A percentile compares a stretch with the other conserved stretches of the same genome.
phyloP scores from a whole-genome alignment of 2,888 invertebrate genomes.

The Eurois occulta region DNA sequence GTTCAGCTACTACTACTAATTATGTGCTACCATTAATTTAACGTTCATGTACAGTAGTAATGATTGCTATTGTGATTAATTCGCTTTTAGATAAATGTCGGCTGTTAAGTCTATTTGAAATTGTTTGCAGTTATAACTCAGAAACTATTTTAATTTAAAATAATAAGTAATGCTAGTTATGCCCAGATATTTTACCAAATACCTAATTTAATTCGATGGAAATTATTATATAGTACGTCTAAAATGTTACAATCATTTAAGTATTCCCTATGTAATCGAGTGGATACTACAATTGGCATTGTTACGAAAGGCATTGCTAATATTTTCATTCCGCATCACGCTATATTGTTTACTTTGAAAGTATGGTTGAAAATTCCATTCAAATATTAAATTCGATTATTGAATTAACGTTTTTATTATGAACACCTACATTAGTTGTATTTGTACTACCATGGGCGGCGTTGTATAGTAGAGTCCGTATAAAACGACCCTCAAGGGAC shows the following conservation, averaged over 20 bases:
- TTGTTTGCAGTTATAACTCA: neutral
- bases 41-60: constrained; percentile 4
- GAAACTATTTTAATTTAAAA: neutral
- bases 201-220: neutral
- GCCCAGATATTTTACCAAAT: neutral
- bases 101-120: constrained; percentile 1
- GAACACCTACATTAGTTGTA: neutral
- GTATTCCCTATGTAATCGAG: neutral
- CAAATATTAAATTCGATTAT: neutral
- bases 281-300: constrained; percentile 2
- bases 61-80: constrained; percentile 11
- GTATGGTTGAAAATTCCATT: neutral
- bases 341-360: neutral
- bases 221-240: neutral
- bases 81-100: constrained; percentile 5
- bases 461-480: too few species aligned
- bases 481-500: too few species aligned
- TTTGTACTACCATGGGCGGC: neutral
- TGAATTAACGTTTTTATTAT: neutral
- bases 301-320: neutral
- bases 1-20: constrained; percentile 9
- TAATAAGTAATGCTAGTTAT: neutral
- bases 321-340: neutral
- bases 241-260: neutral
- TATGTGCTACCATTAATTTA: constrained; percentile 1